These are phyloP conservation scores for Siniperca obscura DNA, from an alignment of 2,797 vertebrate species.

Conservation along the genomic window DNA sequence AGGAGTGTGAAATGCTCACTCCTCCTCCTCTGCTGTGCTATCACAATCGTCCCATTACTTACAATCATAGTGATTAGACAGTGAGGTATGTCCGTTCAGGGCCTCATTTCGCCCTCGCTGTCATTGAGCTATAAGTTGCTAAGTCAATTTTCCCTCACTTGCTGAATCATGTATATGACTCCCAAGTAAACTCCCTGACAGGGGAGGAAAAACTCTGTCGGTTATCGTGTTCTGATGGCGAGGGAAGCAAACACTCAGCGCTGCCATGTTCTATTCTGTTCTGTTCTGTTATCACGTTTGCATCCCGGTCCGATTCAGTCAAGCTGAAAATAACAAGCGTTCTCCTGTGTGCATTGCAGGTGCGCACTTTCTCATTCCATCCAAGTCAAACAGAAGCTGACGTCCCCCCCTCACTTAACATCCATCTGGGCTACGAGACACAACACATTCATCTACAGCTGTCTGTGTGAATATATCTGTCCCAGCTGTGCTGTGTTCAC, in stretches of 20 bases:
- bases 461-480: constrained; percentile 18
- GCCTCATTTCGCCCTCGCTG: constrained; percentile 49
- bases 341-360: constrained; percentile 48
- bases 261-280: not conserved
- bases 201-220: constrained; percentile 35
- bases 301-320: constrained; percentile 37
- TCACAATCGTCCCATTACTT: constrained; percentile 56
- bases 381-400: constrained; percentile 50
- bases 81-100: constrained; percentile 44
- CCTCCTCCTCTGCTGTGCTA: constrained; percentile 12
- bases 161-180: constrained; percentile 55
- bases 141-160: constrained; percentile 71
- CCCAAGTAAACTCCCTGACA: constrained; percentile 45
- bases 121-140: constrained; percentile 53
- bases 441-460: constrained; percentile 46
- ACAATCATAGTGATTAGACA: constrained; percentile 63
- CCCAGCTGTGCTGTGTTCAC: constrained; percentile 32
- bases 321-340: constrained; percentile 34
- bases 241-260: constrained; percentile 19
- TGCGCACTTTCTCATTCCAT: constrained; percentile 25
- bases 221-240: constrained; percentile 17
- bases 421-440: constrained; percentile 58
- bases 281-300: not conserved
- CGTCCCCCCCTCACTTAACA: constrained; percentile 35
- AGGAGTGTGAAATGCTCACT: constrained; percentile 48